Conservation (phyloP, 2,113 vertebrate species). For the Gobius niger region DNA sequence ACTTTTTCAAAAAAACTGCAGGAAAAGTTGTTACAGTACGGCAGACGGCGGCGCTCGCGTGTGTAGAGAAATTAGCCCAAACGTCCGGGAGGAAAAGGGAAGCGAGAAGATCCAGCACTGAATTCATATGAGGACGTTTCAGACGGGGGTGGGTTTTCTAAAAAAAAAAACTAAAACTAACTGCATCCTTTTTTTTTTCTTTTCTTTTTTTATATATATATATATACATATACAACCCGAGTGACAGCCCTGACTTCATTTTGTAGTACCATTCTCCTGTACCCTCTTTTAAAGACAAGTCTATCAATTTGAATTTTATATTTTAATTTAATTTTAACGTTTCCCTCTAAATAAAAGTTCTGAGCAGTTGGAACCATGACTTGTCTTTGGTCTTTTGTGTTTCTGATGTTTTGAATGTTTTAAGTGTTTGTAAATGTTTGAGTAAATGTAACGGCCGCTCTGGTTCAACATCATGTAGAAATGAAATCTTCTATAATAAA, state of each 20-base stretch:
- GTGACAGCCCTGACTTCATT: slow-evolving; percentile 50
- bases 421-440: too few species aligned
- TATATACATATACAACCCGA: slow-evolving; percentile 40
- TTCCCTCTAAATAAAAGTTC: slow-evolving; percentile 81
- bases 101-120: slow-evolving; percentile 68
- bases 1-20: slow-evolving; percentile 80
- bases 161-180: slow-evolving; percentile 58
- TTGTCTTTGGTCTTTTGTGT: slow-evolving; percentile 13
- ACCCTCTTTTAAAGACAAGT: slow-evolving; percentile 46
- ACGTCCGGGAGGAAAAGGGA: slow-evolving; percentile 47
- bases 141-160: slow-evolving; percentile 66
- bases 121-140: slow-evolving; percentile 70
- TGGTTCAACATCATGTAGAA: too few species aligned
- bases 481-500: too few species aligned
- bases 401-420: not conserved
- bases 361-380: slow-evolving; percentile 73
- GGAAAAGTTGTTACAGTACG: slow-evolving; percentile 75
- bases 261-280: slow-evolving; percentile 34
- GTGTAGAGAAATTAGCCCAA: slow-evolving; percentile 43
- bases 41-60: slow-evolving; percentile 45
- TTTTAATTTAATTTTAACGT: slow-evolving; percentile 79
- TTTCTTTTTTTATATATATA: slow-evolving; percentile 30
- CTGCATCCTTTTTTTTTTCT: slow-evolving; percentile 52
- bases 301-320: slow-evolving; percentile 73
- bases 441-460: too few species aligned